A percentile compares a stretch with the other conserved stretches of the same genome.
These are phyloP conservation scores for Nephotettix cincticeps DNA, from an alignment of 1,140 invertebrate genomes.

Conservation along the genomic window DNA sequence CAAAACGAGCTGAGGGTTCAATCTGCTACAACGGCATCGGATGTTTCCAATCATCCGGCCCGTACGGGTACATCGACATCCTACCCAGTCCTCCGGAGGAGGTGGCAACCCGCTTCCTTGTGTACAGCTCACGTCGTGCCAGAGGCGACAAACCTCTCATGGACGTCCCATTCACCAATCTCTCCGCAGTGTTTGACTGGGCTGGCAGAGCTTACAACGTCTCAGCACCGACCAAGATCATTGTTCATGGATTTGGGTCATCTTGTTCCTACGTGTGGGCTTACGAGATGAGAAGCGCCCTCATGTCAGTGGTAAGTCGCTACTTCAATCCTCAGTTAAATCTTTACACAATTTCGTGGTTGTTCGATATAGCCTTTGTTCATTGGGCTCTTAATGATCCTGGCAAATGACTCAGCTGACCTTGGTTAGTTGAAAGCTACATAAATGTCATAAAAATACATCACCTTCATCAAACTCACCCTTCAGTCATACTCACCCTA, in stretches of 20 bases:
- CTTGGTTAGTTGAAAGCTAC: too few relatives aligned
- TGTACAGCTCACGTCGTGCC: constrained; percentile 58
- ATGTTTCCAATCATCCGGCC: constrained; percentile 89
- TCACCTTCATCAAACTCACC: too few relatives aligned
- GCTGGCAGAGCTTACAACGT: constrained; percentile 62
- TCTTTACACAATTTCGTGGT: too few relatives aligned
- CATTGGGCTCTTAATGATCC: too few relatives aligned
- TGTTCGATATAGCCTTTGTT: too few relatives aligned
- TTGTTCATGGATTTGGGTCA: constrained; percentile 93
- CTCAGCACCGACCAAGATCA: constrained; percentile 62
- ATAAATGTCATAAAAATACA: too few relatives aligned
- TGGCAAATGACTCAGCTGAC: too few relatives aligned
- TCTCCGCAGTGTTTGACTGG: constrained; percentile 62
- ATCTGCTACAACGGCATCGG: constrained; percentile 92
- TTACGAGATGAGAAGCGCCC: constrained; percentile 85
- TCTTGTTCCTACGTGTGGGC: constrained; percentile 90
- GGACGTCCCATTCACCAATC: constrained; percentile 65
- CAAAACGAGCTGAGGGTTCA: constrained; percentile 64
- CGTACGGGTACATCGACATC: constrained; percentile 89
- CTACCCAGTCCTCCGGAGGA: constrained; percentile 84
- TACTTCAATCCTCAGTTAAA: too few relatives aligned
- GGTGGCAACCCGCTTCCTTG: constrained; percentile 76
- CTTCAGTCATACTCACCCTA: too few relatives aligned
- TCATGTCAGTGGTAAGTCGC: constrained; percentile 81
- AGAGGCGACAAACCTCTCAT: constrained; percentile 58